Evolutionary conservation across 2,888 invertebrate genomes (phyloP), one percentile per base, ranked within the genome.

Genomic region (Drosophila meridionalis): DNA sequence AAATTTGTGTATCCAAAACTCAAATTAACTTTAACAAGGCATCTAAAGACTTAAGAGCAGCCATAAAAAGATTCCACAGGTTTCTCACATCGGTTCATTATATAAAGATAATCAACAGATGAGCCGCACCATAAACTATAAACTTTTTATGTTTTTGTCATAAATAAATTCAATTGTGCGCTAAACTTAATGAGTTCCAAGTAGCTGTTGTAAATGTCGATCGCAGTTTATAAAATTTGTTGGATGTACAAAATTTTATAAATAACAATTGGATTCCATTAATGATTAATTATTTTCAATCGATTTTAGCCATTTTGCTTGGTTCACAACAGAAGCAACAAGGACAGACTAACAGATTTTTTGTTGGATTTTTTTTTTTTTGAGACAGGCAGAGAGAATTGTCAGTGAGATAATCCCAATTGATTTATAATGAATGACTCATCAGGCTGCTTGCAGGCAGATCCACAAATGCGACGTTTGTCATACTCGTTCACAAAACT

Each of bases 341-440:
- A 65, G 64, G 58, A 62, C 77, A 80, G 72, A 50, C 67, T 53
- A 53, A 67, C 52, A 68, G 76, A 78, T 76, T 80, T 69, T 71
- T 28, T 55, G 20, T 20, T 28, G 38, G 34, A 40, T 42, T 56
- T 76, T 78, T 80, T 28, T 68, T 32, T 36, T 14, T 34, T 36
- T 61, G 62, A 63, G 55, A 55, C 60, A 55, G 67, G 50, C 66
- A 64, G 63, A 40, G 65, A 66, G 68, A 69, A 71, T 83, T 87
- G 73, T 79, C 80, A 69, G 34, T 32, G 63, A 67, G 87, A 87
- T 87, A 90, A 90, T 71, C 69, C 83, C 78, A 86, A 88, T 87
- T 82, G 81, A 88, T 90, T 89, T 88, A 89, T 89, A 88, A 86
- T 82, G 79, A 88, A 79, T 90, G 87, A 86, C 76, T 81, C 90